Evolutionary conservation across 1,140 invertebrate genomes (phyloP).

Genomic region (Stegodyphus dumicola): DNA sequence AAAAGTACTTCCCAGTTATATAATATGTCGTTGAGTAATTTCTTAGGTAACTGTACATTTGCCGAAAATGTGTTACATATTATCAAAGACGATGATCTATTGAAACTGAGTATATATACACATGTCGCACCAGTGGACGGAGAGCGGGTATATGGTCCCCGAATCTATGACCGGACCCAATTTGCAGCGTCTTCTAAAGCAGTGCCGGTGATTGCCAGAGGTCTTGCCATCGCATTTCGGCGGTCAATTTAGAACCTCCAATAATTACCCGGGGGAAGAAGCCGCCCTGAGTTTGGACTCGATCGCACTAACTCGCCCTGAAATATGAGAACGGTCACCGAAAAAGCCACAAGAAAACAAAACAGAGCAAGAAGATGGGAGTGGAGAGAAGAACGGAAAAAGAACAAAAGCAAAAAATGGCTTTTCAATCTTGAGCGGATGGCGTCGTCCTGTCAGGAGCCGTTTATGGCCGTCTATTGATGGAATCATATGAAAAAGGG

Average conservation of each 20-base stretch:
- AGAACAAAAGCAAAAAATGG: conserved; percentile 10
- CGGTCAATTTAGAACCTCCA: conserved; percentile 52
- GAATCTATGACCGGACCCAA: conserved; percentile 25
- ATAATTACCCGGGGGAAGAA: conserved; percentile 50
- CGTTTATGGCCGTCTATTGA: conserved; percentile 43
- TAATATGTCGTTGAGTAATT: too few species aligned
- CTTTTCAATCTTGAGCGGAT: conserved; percentile 41
- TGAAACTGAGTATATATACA: too few species aligned
- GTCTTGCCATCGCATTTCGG: conserved; percentile 51
- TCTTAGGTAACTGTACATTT: too few species aligned
- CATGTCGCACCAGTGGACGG: neutral
- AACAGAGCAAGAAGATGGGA: neutral
- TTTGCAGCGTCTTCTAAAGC: conserved; percentile 29
- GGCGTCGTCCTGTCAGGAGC: conserved; percentile 29
- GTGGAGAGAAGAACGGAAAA: neutral
- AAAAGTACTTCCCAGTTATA: too few species aligned
- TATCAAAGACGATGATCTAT: too few species aligned
- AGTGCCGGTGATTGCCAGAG: conserved; percentile 37
- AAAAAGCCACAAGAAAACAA: conserved; percentile 15
- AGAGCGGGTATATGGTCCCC: conserved; percentile 16
- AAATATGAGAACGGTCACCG: conserved; percentile 45
- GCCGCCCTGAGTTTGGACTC: neutral
- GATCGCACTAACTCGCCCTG: conserved; percentile 1
- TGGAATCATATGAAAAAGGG: conserved; percentile 55
- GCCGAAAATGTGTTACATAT: too few species aligned